A percentile compares a stretch with the other conserved stretches of the same genome.
Evolutionary conservation across 2,888 invertebrate species (phyloP).

Genomic region (Bunonema sp.): DNA sequence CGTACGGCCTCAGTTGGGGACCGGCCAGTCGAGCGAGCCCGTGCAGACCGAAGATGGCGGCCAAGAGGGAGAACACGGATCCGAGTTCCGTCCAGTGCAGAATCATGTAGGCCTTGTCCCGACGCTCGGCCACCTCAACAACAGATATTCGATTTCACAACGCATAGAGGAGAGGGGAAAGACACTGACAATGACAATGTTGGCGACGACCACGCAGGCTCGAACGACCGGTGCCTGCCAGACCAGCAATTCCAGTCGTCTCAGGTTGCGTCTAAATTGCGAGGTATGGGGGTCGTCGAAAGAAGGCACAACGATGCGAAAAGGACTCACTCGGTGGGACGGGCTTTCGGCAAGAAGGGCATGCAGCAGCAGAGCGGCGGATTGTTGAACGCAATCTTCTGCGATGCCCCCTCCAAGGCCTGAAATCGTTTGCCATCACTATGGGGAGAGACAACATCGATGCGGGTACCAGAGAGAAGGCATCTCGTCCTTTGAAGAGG

Average conservation of each 20-base stretch:
- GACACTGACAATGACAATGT: too few relatives aligned
- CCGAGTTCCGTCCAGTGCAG: constrained; percentile 34
- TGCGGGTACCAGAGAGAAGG: too few relatives aligned
- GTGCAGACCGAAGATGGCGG: constrained; percentile 40
- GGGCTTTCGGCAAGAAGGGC: not conserved
- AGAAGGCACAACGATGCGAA: not conserved
- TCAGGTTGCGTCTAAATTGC: constrained; percentile 28
- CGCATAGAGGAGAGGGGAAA: too few relatives aligned
- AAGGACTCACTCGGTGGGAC: constrained; percentile 2
- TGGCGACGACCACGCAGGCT: constrained; percentile 29
- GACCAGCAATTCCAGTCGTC: constrained; percentile 34
- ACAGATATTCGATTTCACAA: too few relatives aligned
- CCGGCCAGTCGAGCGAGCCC: constrained; percentile 32
- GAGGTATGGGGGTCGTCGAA: too few relatives aligned
- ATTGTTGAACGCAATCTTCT: too few relatives aligned
- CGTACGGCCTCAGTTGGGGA: too few relatives aligned
- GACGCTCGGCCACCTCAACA: too few relatives aligned
- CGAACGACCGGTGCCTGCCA: constrained; percentile 39
- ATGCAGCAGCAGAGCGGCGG: too few relatives aligned
- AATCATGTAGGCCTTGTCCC: constrained; percentile 5
- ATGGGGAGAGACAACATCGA: too few relatives aligned
- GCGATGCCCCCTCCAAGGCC: too few relatives aligned
- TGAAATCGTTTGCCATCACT: too few relatives aligned
- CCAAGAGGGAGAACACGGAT: constrained; percentile 27
- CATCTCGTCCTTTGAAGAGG: constrained; percentile 9